Evolutionary conservation across 2,797 vertebrate species (phyloP).

Genomic region (Lepus townsendii): DNA sequence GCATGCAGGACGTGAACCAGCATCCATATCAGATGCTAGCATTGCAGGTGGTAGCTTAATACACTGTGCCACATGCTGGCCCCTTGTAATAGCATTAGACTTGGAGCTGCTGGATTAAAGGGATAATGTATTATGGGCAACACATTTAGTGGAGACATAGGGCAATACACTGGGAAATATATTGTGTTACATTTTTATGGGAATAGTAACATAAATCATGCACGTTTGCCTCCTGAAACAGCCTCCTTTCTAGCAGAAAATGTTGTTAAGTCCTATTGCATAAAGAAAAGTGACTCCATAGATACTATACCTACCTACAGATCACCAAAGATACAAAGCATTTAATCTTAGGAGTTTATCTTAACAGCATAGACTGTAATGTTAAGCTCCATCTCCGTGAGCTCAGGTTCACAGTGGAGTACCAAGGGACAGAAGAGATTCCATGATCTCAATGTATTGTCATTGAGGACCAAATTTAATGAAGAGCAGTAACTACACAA

Average conservation of each 20-base stretch:
- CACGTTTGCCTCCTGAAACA: slow-evolving; percentile 9
- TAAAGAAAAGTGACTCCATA: background rate
- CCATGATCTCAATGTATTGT: background rate
- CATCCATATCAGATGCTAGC: too few species aligned
- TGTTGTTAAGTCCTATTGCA: background rate
- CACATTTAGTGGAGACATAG: too few species aligned
- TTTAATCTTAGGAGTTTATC: background rate
- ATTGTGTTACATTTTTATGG: background rate
- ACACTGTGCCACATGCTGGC: too few species aligned
- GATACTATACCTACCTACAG: background rate
- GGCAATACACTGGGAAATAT: background rate
- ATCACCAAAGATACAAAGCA: background rate
- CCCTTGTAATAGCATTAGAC: background rate
- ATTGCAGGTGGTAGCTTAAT: too few species aligned
- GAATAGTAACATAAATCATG: background rate
- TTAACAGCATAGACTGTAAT: background rate
- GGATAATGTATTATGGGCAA: slow-evolving; percentile 12
- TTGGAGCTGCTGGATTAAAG: slow-evolving; percentile 16
- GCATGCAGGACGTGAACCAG: too few species aligned
- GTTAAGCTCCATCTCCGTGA: background rate
- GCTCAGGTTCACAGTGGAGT: background rate
- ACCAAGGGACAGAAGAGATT: background rate
- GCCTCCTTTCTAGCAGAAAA: background rate
- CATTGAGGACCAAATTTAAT: background rate
- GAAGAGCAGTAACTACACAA: background rate